Evolutionary conservation across 2,888 invertebrate species (phyloP).

Genomic region (Troides oblongomaculatus): DNA sequence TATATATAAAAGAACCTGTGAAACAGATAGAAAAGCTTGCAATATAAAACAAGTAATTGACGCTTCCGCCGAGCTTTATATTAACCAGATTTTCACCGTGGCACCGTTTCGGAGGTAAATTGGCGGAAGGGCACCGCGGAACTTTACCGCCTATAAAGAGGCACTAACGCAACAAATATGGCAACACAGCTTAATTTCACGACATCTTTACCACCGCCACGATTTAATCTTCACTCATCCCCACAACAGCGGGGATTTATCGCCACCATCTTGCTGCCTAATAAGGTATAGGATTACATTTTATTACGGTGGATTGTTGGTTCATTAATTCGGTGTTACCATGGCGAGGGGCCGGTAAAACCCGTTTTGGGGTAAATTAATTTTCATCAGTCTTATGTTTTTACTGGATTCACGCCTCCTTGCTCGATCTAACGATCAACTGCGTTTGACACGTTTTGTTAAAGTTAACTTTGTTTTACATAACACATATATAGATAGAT

Average conservation of each 20-base stretch:
- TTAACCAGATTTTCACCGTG: not conserved
- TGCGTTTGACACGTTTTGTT: not conserved
- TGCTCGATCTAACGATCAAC: slow-evolving; percentile 4
- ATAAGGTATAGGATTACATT: slow-evolving; percentile 32
- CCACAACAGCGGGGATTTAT: slow-evolving; percentile 29
- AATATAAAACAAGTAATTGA: slow-evolving; percentile 1
- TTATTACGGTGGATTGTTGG: slow-evolving; percentile 28
- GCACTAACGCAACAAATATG: slow-evolving; percentile 29
- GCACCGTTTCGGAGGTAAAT: slow-evolving; percentile 19
- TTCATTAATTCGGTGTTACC: slow-evolving; percentile 30
- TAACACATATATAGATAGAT: not conserved
- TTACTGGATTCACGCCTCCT: slow-evolving; percentile 10
- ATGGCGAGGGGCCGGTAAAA: slow-evolving; percentile 16
- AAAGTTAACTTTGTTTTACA: not conserved
- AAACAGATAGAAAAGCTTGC: not conserved
- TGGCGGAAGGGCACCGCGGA: slow-evolving; percentile 7
- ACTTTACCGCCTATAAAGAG: slow-evolving; percentile 28
- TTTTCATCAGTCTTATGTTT: slow-evolving; percentile 10
- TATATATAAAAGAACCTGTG: too few relatives aligned
- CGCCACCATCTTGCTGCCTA: slow-evolving; percentile 29
- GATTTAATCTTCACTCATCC: slow-evolving; percentile 30
- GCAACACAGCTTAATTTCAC: slow-evolving; percentile 29
- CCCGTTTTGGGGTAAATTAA: slow-evolving; percentile 20
- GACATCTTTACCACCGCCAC: slow-evolving; percentile 28
- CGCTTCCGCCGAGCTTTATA: not conserved